A percentile compares a stretch with the other conserved stretches of the same genome.
phyloP scores from a whole-genome alignment of 2,888 invertebrate species.

The Sphaeridia pumilis region DNA sequence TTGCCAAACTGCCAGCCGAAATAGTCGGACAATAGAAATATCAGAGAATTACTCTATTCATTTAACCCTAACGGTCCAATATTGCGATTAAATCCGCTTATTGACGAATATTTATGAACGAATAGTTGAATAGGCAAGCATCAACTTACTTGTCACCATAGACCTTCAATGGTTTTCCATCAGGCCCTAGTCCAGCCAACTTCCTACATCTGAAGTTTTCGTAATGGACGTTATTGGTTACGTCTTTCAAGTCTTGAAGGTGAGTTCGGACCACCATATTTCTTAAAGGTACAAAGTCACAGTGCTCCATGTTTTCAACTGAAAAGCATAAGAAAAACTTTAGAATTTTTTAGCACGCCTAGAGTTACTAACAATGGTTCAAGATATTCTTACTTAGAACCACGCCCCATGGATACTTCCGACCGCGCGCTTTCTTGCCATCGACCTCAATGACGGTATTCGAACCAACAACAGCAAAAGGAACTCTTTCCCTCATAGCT shows the following conservation, averaged over 20 bases:
- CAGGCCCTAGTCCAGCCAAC: slow-evolving; percentile 73
- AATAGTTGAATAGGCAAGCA: too few relatives aligned
- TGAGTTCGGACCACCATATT: slow-evolving; percentile 96
- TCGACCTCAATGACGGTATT: slow-evolving; percentile 87
- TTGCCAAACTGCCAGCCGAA: too few relatives aligned
- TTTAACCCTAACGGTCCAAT: too few relatives aligned
- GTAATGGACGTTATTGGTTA: slow-evolving; percentile 98
- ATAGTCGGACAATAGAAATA: too few relatives aligned
- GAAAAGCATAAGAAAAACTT: slow-evolving; percentile 38
- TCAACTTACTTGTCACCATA: slow-evolving; percentile 77
- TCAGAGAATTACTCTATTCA: too few relatives aligned
- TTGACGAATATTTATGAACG: too few relatives aligned
- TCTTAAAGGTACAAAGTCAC: slow-evolving; percentile 93
- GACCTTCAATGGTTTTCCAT: slow-evolving; percentile 65
- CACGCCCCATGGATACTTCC: slow-evolving; percentile 96
- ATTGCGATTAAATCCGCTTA: too few relatives aligned
- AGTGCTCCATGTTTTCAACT: slow-evolving; percentile 98
- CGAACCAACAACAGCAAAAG: slow-evolving; percentile 97
- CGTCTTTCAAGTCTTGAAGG: slow-evolving; percentile 93
- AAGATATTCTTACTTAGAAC: slow-evolving; percentile 66
- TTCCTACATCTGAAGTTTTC: slow-evolving; percentile 96
- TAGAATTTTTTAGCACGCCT: too few relatives aligned
- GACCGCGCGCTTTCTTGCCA: slow-evolving; percentile 75
- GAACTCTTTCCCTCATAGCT: slow-evolving; percentile 75
- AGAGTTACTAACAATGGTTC: too few relatives aligned